phyloP scores from a whole-genome alignment of 1,140 invertebrate genomes.

The Papilio aristodemus region DNA sequence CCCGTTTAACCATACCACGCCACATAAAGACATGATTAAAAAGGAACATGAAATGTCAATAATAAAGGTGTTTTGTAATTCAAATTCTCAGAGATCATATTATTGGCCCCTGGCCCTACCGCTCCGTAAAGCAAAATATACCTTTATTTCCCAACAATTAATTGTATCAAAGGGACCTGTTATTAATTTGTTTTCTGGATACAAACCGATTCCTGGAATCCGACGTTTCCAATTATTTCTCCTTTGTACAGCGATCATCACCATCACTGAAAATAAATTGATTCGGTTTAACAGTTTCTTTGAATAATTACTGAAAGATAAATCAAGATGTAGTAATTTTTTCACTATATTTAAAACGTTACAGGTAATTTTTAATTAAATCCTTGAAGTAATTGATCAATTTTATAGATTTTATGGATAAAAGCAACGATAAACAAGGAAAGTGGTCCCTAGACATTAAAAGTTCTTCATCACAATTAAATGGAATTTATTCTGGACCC shows the following conservation, averaged over 20 bases:
- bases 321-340: not conserved
- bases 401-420: too few species aligned
- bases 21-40: too few species aligned
- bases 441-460: slow-evolving; percentile 13
- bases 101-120: too few species aligned
- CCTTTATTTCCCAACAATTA: slow-evolving; percentile 18
- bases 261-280: slow-evolving; percentile 1
- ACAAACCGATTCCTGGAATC: slow-evolving; percentile 17
- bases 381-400: too few species aligned
- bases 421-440: too few species aligned
- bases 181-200: slow-evolving; percentile 7
- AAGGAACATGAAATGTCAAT: too few species aligned
- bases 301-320: not conserved
- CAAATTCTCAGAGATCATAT: too few species aligned
- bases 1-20: too few species aligned
- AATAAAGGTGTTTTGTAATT: too few species aligned
- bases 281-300: not conserved
- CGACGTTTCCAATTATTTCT: slow-evolving; percentile 22
- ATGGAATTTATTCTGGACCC: slow-evolving; percentile 8
- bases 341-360: too few species aligned
- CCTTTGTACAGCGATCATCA: slow-evolving; percentile 20
- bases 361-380: too few species aligned
- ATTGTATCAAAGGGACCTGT: slow-evolving; percentile 16
- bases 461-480: slow-evolving; percentile 10
- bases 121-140: not conserved